phyloP scores from a whole-genome alignment of 1,140 invertebrate species.

The Pinna nobilis region DNA sequence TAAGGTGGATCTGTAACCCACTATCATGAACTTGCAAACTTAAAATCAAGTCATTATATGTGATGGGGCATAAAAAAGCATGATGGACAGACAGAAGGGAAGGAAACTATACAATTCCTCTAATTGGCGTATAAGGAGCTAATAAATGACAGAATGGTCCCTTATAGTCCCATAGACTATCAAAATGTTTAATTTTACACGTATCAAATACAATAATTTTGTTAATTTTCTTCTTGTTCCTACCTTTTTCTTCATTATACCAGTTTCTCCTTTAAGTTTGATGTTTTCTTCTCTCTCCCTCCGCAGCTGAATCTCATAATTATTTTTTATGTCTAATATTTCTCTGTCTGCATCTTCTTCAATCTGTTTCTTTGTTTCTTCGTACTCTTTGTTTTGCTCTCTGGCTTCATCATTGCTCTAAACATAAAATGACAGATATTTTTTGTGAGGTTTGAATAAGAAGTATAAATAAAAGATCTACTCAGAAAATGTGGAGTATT shows the following conservation, averaged over 20 bases:
- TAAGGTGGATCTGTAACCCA: too few relatives aligned
- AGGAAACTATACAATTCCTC: too few relatives aligned
- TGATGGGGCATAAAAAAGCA: too few relatives aligned
- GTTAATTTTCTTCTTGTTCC: neutral
- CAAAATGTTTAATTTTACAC: too few relatives aligned
- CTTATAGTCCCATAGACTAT: too few relatives aligned
- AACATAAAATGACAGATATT: neutral
- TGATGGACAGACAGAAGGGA: too few relatives aligned
- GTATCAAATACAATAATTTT: too few relatives aligned
- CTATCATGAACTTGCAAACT: too few relatives aligned
- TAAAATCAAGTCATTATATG: too few relatives aligned
- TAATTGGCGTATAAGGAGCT: too few relatives aligned
- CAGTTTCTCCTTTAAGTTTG: constrained; percentile 85
- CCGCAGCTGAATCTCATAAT: constrained; percentile 85
- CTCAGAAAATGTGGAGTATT: too few relatives aligned
- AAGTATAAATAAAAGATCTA: neutral
- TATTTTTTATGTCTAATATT: constrained; percentile 82
- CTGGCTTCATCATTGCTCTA: constrained; percentile 70
- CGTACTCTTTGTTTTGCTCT: constrained; percentile 79
- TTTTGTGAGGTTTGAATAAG: neutral
- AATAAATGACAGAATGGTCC: too few relatives aligned
- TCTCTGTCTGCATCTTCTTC: constrained; percentile 89
- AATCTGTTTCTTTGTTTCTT: constrained; percentile 85
- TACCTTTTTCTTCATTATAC: constrained; percentile 87
- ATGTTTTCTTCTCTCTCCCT: constrained; percentile 85